Evolutionary conservation across 2,888 invertebrate species (phyloP).

Genomic region (Therioaphis trifolii): DNA sequence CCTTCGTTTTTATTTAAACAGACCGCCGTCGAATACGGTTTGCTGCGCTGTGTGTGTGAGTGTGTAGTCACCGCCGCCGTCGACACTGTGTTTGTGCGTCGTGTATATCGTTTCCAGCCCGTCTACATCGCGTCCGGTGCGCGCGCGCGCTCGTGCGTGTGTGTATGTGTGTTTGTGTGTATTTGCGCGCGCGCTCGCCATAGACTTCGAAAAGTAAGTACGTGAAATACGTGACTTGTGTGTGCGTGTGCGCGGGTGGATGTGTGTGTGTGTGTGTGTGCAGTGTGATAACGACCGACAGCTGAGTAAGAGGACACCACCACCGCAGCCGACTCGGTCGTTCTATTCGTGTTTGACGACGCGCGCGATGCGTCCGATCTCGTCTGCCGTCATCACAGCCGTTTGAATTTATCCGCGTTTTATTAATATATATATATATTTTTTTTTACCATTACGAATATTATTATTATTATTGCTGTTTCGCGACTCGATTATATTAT

Average conservation of each 20-base stretch:
- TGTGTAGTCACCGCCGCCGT: neutral
- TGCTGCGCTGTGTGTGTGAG: neutral
- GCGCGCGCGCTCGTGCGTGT: neutral
- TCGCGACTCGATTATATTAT: too few relatives aligned
- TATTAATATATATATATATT: too few relatives aligned
- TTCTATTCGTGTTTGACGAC: conserved; percentile 42
- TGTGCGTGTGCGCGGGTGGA: neutral
- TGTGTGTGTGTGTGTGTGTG: neutral
- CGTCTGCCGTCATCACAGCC: conserved; percentile 17
- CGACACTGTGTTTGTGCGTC: neutral
- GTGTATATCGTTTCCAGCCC: conserved; percentile 11
- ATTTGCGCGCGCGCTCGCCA: neutral
- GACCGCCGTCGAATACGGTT: neutral
- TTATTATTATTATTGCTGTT: too few relatives aligned
- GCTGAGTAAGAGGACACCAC: conserved; percentile 4
- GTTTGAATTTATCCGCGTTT: too few relatives aligned
- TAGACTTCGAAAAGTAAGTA: too few relatives aligned
- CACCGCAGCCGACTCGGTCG: too few relatives aligned
- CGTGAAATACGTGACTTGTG: too few relatives aligned
- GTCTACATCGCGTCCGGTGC: neutral
- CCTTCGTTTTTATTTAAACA: neutral
- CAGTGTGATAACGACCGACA: conserved; percentile 42
- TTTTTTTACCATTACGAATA: too few relatives aligned
- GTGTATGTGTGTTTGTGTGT: neutral
- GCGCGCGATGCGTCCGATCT: conserved; percentile 44